Conservation (phyloP, 2,797 vertebrate species). For the Morus bassanus region DNA sequence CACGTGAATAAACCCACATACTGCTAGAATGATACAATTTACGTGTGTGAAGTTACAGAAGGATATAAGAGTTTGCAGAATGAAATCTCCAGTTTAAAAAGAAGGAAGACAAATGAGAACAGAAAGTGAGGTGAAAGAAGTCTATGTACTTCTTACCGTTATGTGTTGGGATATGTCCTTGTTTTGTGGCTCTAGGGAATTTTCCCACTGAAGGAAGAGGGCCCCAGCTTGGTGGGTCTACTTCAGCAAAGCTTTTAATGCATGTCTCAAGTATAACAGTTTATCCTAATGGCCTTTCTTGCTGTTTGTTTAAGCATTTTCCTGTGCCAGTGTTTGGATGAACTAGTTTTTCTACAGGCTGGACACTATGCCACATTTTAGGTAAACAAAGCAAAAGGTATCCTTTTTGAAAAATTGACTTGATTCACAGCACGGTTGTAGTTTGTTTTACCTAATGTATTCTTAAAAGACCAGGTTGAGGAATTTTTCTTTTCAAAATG, state of each 20-base stretch:
- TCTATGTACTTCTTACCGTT: background rate
- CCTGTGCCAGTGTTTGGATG: background rate
- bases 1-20: background rate
- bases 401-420: background rate
- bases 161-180: background rate
- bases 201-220: background rate
- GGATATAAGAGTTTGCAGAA: background rate
- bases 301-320: background rate
- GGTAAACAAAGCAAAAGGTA: background rate
- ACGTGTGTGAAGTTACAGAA: background rate
- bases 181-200: background rate
- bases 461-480: slow-evolving; percentile 43
- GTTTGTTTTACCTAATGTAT: slow-evolving; percentile 20
- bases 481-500: slow-evolving; percentile 57
- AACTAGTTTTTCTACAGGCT: background rate
- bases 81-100: background rate
- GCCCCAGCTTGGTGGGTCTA: background rate
- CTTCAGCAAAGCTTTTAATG: background rate
- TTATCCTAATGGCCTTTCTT: background rate
- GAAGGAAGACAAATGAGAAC: background rate
- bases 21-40: background rate
- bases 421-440: background rate
- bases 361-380: background rate
- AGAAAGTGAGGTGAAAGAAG: background rate
- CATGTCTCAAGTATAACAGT: background rate